Percentiles rank a stretch among this genome's conserved stretches.
Evolutionary conservation across 30 jellyfish, hydroid and myxozoan species (phyloP).

Genomic region (Cassiopea andromeda): DNA sequence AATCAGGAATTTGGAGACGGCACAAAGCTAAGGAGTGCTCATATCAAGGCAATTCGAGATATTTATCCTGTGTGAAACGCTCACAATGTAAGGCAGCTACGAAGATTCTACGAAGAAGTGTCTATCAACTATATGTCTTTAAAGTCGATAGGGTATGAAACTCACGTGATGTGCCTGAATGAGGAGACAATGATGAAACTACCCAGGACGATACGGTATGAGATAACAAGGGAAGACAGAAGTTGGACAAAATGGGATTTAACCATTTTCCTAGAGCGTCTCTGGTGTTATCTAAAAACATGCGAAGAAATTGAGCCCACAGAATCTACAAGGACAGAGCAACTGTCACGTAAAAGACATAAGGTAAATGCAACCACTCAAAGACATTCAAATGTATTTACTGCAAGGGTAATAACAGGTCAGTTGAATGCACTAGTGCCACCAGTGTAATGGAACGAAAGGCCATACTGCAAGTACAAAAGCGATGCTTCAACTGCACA

Average conservation of each 20-base stretch:
- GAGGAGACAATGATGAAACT: conserved; percentile 58
- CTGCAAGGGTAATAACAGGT: conserved; percentile 39
- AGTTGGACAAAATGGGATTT: conserved; percentile 45
- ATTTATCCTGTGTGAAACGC: conserved; percentile 42
- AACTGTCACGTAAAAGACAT: not conserved
- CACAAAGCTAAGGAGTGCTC: conserved; percentile 47
- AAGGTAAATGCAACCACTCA: conserved; percentile 35
- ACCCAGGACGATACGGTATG: conserved; percentile 49
- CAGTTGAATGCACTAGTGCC: conserved; percentile 48
- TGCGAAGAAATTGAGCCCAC: conserved; percentile 60
- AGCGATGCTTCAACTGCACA: conserved; percentile 55
- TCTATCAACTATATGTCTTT: conserved; percentile 50
- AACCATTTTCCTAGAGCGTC: conserved; percentile 16
- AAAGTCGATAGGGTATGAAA: conserved; percentile 56
- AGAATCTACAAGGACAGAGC: not conserved
- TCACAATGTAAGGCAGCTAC: conserved; percentile 34
- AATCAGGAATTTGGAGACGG: conserved; percentile 43
- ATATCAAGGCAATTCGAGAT: conserved; percentile 54
- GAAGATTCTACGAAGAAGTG: conserved; percentile 63
- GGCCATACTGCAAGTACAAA: conserved; percentile 26
- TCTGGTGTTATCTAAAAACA: conserved; percentile 47
- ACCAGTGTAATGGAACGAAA: conserved; percentile 37
- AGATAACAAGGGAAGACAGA: conserved; percentile 57
- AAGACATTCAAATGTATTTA: conserved; percentile 19
- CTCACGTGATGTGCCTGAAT: conserved; percentile 42